Base-by-base conservation (phyloP, 1,140 invertebrate genomes). In the Scaptomyza hsui region DNA sequence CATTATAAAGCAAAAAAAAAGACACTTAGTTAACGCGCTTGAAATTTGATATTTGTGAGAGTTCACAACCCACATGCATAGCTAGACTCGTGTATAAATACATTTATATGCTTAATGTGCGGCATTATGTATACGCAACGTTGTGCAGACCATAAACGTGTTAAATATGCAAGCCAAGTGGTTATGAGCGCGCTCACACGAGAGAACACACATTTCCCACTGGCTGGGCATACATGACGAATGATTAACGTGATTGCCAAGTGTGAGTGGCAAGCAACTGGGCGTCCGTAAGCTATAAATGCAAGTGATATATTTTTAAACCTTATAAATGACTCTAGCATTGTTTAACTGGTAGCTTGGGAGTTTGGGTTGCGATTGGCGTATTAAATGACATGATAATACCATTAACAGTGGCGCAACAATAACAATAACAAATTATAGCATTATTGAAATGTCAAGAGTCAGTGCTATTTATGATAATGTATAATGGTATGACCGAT, bases 401-500 rank as follows among this genome's bases (percentile, higher is more conserved):
- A 47, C 52, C 49, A 72, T 72, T 72, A 72, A 75, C 61, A 63
- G 63, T 74, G 70, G 47, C 53, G 39, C 53, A 41, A 83, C 42
- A 69, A 76, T 85, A 86, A 70, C 60, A 80, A 71, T 85, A 76
- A 60, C 85, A 82, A 83, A 26, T 16, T 10, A 53, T 42, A 29
- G 26, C 26, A 80, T 76, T 86, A 85, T 83, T 76, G 63, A 76
- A 65, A 72, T 64, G 81, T 76, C 81, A 72, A 44, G 21, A 15
- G 47, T 48, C 51, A n/a, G 35, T 24, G 32, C 63, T 63, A 80
- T 83, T 86, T 65, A 67, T 51, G 65, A 44, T 4, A 13, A 26
- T 18, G 60, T 72, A 69, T 80, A 80, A 70, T 80, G 80, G 72
- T 68, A 62, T 52, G 72, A 64, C 44, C 76, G 80, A 77, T 85